These are phyloP conservation scores for Mormyrops attenuatus DNA, from an alignment of 2,797 vertebrate species.

Conservation along the genomic window DNA sequence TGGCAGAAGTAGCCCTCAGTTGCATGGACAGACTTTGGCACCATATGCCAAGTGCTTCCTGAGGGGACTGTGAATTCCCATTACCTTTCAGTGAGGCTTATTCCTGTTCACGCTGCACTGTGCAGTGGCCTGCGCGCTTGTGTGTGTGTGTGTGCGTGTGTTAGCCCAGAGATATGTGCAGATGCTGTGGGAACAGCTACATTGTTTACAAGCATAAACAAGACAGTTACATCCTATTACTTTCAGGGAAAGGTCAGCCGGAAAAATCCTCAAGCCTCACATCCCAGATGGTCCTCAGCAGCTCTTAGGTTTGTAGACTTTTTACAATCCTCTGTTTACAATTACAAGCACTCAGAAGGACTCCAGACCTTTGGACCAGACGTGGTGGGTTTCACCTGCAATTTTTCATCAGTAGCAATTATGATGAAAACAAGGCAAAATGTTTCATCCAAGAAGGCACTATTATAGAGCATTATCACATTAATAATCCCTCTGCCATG, in stretches of 20 bases:
- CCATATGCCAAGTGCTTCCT: constrained; percentile 21
- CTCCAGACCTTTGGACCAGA: neutral
- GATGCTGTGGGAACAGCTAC: constrained; percentile 2
- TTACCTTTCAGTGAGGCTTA: neutral
- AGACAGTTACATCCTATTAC: constrained; percentile 17
- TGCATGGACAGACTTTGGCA: constrained; percentile 2
- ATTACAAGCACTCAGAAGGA: neutral
- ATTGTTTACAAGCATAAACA: constrained; percentile 11
- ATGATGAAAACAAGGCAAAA: neutral
- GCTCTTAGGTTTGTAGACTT: neutral
- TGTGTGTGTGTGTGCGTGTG: neutral
- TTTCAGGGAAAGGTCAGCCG: constrained; percentile 2
- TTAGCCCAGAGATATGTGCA: neutral
- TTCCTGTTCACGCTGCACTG: neutral
- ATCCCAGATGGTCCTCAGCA: neutral
- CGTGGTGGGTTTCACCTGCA: neutral
- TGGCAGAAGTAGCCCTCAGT: constrained; percentile 5
- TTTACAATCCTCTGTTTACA: neutral
- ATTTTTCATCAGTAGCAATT: neutral
- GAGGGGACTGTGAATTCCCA: constrained; percentile 10
- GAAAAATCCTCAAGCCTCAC: neutral
- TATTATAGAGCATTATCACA: constrained; percentile 5
- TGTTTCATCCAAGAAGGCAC: neutral
- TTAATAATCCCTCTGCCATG: neutral
- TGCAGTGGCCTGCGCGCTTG: neutral